Percentiles rank a stretch among this genome's conserved stretches.
These are phyloP conservation scores for Nematolebias whitei DNA, from an alignment of 2,113 vertebrate species.

Conservation along the genomic window DNA sequence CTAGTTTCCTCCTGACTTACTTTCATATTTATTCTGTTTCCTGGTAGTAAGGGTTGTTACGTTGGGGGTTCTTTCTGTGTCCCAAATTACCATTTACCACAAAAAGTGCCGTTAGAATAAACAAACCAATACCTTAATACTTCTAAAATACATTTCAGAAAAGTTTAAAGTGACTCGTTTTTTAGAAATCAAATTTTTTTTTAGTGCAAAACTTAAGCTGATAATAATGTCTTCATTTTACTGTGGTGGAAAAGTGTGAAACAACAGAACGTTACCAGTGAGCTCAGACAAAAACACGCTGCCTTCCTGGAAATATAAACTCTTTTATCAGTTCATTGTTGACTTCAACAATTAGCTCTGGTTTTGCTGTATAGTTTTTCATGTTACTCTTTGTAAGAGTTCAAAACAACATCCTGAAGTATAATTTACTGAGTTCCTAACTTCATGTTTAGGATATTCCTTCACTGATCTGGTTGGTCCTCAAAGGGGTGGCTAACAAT, in stretches of 20 bases:
- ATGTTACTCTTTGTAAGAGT: not conserved
- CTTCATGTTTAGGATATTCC: constrained; percentile 14
- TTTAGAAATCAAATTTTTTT: no score
- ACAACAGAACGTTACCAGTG: no score
- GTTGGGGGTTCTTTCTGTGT: constrained; percentile 11
- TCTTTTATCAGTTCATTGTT: no score
- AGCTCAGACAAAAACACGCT: no score
- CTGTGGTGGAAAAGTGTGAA: no score
- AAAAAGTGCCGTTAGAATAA: no score
- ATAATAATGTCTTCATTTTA: no score
- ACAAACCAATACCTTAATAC: no score
- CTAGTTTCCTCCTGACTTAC: constrained; percentile 10
- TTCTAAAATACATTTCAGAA: not conserved
- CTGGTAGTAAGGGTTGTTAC: not conserved
- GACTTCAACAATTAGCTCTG: not conserved
- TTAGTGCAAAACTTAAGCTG: no score
- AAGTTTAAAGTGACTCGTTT: not conserved
- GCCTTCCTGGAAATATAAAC: no score
- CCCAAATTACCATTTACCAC: no score
- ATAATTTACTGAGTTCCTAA: constrained; percentile 2
- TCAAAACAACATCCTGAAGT: not conserved
- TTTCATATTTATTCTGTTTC: not conserved
- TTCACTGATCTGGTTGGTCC: constrained; percentile 16
- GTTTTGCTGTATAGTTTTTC: not conserved
- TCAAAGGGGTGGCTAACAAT: constrained; percentile 38